phyloP scores from a whole-genome alignment of 2,113 vertebrate species.

The Tragelaphus imberbis region DNA sequence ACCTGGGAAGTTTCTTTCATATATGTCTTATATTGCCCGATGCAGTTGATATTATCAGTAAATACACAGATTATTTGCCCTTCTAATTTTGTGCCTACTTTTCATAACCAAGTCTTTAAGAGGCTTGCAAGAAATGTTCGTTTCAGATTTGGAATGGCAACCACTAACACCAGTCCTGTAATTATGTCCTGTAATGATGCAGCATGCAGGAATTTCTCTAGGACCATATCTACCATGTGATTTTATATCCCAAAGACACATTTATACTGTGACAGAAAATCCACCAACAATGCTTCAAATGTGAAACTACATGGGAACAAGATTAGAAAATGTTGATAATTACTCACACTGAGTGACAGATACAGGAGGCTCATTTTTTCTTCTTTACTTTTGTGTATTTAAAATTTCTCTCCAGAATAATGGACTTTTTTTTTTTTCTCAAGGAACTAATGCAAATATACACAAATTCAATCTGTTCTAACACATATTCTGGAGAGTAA shows the following conservation, averaged over 20 bases:
- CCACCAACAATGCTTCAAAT: background rate
- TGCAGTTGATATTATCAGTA: background rate
- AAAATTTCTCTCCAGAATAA: background rate
- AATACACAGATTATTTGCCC: background rate
- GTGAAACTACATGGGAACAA: background rate
- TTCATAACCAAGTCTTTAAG: background rate
- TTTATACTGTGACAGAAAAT: background rate
- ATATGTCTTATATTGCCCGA: background rate
- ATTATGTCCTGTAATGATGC: slow-evolving; percentile 21
- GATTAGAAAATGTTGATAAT: background rate
- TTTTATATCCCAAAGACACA: slow-evolving; percentile 14
- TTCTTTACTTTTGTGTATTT: background rate
- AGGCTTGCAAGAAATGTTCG: slow-evolving; percentile 1
- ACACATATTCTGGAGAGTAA: background rate
- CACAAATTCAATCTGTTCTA: background rate
- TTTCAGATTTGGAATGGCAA: slow-evolving; percentile 23
- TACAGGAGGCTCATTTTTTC: background rate
- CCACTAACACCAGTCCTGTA: background rate
- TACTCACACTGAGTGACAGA: background rate
- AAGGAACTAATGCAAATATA: background rate
- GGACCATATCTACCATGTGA: background rate
- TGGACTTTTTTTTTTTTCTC: background rate
- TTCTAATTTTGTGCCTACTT: slow-evolving; percentile 7
- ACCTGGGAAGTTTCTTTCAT: background rate
- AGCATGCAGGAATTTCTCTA: background rate